Base-by-base conservation (phyloP, 2,797 vertebrate species). In the Enoplosus armatus region DNA sequence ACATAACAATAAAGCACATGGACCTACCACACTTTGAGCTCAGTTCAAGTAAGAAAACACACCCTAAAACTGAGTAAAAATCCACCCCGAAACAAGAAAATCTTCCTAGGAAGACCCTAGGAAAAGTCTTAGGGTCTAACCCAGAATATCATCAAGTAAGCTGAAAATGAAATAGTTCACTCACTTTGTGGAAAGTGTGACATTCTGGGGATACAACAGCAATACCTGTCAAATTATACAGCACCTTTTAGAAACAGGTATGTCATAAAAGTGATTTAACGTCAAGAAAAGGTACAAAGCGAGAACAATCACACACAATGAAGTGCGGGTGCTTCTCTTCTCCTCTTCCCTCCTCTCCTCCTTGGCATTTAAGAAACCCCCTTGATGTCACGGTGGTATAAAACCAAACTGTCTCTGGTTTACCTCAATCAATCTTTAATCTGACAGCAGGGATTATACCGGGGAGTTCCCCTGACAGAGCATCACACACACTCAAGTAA, bases 391-490 rank as follows among this genome's bases (percentile, higher is more conserved):
- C 65, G 8, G 29, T 77, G 68, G 58, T 80, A 61, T 74, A 77
- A 84, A 43, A 77, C 53, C 72, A 60, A 24, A 79, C 66, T 79
- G 70, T 77, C 56, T 89, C 72, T 83, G 86, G 74, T 87, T 85
- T 75, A 72, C 70, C 78, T 90, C 81, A 79, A 35, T 82, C 24
- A 20, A 75, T 81, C 70, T 83, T 73, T 85, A 77, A 87, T 91
- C 84, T 85, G 78, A 80, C 83, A 79, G 56, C 29, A 64, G 39
- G 80, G 76, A 82, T 84, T 84, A 84, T 33, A 26, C 5, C 4
- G 58, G 63, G 81, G 56, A 75, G 58, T 85, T 68, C 22, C 85
- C 63, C 50, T 50, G 47, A 77, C 62, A 62, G 60, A 72, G 59
- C 54, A 78, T 84, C 61, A 69, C 76, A 80, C 75, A 73, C 72